Conservation (phyloP, 2,113 vertebrate genomes). For the Alligator sinensis region DNA sequence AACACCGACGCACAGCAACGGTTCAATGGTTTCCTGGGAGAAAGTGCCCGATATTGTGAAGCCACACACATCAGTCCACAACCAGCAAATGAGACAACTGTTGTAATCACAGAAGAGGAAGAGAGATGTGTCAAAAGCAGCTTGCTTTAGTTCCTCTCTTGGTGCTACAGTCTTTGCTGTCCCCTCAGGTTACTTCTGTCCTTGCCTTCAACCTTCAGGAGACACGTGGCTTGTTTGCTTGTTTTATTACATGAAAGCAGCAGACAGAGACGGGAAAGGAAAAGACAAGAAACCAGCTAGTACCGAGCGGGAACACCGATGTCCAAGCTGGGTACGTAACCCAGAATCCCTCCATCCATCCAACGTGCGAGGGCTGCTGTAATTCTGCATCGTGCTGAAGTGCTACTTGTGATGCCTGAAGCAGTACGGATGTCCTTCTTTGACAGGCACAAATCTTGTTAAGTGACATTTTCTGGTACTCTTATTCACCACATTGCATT, state of each 20-base stretch:
- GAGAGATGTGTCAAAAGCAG: no score
- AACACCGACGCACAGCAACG: background rate
- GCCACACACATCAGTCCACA: background rate
- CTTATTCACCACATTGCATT: background rate
- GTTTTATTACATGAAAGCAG: background rate
- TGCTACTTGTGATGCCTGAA: background rate
- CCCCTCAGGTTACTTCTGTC: background rate
- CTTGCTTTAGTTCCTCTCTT: accelerated
- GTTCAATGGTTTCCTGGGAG: background rate
- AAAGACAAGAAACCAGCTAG: background rate
- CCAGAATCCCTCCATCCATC: no score
- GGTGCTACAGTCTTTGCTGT: background rate
- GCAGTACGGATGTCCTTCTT: no score
- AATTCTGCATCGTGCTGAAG: background rate
- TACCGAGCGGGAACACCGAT: background rate
- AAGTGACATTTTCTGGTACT: background rate
- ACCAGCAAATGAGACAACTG: background rate
- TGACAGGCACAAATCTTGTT: background rate
- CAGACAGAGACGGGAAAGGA: background rate
- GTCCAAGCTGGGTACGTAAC: no score
- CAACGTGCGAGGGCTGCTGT: accelerated
- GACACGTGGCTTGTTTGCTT: no score
- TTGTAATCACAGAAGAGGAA: accelerated
- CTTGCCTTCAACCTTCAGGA: background rate
- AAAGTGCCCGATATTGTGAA: background rate